These are phyloP conservation scores for Leuciscus waleckii DNA, from an alignment of 2,797 vertebrate species.

Conservation along the genomic window DNA sequence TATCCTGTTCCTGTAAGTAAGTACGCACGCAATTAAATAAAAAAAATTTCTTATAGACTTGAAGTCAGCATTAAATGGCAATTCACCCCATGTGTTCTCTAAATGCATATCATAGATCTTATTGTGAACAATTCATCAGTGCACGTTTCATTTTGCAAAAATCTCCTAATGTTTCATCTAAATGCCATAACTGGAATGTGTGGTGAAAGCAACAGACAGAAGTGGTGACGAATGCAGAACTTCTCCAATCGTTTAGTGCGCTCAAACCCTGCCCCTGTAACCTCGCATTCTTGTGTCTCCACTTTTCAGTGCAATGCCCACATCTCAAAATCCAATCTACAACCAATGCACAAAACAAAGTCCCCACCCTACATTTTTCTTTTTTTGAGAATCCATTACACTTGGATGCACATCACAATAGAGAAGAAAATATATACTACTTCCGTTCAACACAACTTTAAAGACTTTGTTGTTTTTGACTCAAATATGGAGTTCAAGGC, in stretches of 20 bases:
- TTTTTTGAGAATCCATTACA: not conserved
- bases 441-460: not conserved
- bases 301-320: not conserved
- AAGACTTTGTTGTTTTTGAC: not conserved
- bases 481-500: not conserved
- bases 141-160: not conserved
- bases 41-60: not conserved
- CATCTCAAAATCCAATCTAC: slow-evolving; percentile 4
- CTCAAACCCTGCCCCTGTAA: too few species aligned
- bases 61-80: not conserved
- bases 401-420: not conserved
- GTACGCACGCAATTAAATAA: not conserved
- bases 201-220: not conserved
- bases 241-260: not conserved
- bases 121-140: not conserved
- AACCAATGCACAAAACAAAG: not conserved
- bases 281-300: not conserved
- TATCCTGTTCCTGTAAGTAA: not conserved
- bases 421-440: not conserved
- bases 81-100: not conserved
- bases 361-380: not conserved
- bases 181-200: not conserved
- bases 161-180: not conserved
- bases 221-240: not conserved
- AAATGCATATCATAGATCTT: not conserved